These are phyloP conservation scores for Lophura nycthemera DNA, from an alignment of 2,113 vertebrate genomes.

Conservation along the genomic window DNA sequence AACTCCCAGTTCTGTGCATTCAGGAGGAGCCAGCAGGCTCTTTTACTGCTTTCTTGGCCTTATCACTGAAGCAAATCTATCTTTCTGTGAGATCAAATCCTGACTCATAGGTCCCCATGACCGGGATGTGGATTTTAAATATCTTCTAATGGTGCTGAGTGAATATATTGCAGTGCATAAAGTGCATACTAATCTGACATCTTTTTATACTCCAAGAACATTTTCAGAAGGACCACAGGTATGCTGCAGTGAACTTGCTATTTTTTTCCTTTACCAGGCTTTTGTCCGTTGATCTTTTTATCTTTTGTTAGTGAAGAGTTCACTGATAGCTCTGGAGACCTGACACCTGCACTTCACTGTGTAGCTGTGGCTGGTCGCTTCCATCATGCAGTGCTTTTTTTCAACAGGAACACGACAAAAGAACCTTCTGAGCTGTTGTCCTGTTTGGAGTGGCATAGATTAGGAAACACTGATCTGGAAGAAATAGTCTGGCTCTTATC, in stretches of 20 bases:
- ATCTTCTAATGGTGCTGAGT: not conserved
- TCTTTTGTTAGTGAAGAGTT: not conserved
- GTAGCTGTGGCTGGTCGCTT: not conserved
- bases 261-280: not conserved
- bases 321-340: not conserved
- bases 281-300: not conserved
- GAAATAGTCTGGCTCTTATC: rapidly evolving
- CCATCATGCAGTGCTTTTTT: not conserved
- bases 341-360: not conserved
- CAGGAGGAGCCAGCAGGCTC: not conserved
- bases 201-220: not conserved
- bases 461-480: not conserved
- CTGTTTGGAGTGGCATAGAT: not conserved
- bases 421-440: not conserved
- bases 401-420: not conserved
- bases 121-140: not conserved
- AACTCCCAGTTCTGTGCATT: not conserved
- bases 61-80: not conserved
- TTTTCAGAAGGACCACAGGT: not conserved
- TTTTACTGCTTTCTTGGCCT: not conserved
- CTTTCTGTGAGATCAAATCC: not conserved
- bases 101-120: not conserved
- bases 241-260: not conserved
- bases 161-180: not conserved
- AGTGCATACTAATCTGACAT: not conserved